phyloP scores from a whole-genome alignment of 2,113 vertebrate species.

The Ranitomeya variabilis region DNA sequence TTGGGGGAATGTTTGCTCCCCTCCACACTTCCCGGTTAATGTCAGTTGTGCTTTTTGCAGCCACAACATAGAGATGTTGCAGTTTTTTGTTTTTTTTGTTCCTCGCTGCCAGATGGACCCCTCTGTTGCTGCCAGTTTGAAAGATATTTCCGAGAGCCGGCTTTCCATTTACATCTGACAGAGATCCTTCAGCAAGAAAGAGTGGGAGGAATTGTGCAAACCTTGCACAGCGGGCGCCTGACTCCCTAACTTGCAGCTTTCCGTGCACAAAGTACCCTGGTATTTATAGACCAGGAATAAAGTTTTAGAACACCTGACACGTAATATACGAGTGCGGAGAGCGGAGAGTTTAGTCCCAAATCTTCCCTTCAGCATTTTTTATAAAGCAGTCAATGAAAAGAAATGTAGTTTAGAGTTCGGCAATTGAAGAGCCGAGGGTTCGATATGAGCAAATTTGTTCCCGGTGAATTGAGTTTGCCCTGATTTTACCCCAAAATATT shows the following conservation, averaged over 20 bases:
- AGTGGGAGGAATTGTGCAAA: slow-evolving; percentile 49
- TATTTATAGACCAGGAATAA: slow-evolving; percentile 19
- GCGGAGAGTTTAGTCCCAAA: not conserved
- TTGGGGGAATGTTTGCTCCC: slow-evolving; percentile 3
- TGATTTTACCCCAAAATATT: too few species aligned
- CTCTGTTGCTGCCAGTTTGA: slow-evolving; percentile 59
- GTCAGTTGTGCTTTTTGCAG: slow-evolving; percentile 51
- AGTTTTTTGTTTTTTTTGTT: slow-evolving; percentile 29
- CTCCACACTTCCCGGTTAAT: slow-evolving; percentile 1
- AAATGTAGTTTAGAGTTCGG: not conserved
- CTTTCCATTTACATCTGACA: slow-evolving; percentile 61
- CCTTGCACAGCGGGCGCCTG: slow-evolving; percentile 50
- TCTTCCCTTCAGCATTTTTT: not conserved
- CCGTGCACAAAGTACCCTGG: slow-evolving; percentile 5
- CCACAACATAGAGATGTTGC: slow-evolving; percentile 52
- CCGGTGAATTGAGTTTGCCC: too few species aligned
- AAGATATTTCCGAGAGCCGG: slow-evolving; percentile 56
- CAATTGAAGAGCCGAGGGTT: not conserved
- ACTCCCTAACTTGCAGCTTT: slow-evolving; percentile 51
- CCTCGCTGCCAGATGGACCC: slow-evolving; percentile 56
- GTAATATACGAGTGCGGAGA: not conserved
- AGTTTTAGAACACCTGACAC: slow-evolving; percentile 9
- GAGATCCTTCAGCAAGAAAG: slow-evolving; percentile 54
- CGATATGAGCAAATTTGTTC: not conserved
- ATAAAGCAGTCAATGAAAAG: not conserved